phyloP scores from a whole-genome alignment of 2,797 vertebrate genomes.

The Bothrops alternatus region DNA sequence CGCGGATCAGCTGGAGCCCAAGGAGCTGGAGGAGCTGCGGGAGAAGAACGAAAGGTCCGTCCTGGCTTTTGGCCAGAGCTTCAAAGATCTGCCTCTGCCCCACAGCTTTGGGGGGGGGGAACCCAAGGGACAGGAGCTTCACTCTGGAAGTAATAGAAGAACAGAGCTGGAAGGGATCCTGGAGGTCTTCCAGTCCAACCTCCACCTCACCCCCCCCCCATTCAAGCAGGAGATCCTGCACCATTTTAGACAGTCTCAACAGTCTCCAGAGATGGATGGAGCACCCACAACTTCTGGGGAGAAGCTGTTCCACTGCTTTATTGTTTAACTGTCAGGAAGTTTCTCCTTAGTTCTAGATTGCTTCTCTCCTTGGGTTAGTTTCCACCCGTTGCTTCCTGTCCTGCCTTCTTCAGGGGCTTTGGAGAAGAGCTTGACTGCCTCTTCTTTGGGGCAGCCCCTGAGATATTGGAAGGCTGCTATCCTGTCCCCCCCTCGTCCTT shows the following conservation, averaged over 20 bases:
- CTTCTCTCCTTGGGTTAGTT: neutral
- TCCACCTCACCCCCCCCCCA: no score
- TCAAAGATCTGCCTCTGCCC: neutral
- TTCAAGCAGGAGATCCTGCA: neutral
- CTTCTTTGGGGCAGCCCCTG: neutral
- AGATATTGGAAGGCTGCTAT: neutral
- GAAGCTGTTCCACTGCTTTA: neutral
- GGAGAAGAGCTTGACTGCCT: neutral
- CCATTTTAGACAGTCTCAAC: neutral
- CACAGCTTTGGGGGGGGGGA: no score
- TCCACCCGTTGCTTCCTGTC: neutral
- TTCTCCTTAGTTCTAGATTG: rapidly evolving
- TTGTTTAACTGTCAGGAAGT: neutral
- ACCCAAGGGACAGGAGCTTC: no score
- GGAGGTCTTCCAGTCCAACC: neutral
- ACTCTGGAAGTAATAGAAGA: neutral
- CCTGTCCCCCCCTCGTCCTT: rapidly evolving
- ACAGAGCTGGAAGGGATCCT: neutral
- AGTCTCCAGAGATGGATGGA: neutral
- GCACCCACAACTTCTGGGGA: neutral
- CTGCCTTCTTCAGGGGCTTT: rapidly evolving
- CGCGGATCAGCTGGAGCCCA: slow-evolving; percentile 61
- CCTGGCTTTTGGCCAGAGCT: neutral
- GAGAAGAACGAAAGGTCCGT: slow-evolving; percentile 78
- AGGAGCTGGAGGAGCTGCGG: slow-evolving; percentile 78